Evolutionary conservation across 2,888 invertebrate species (phyloP), one percentile per base, ranked within the genome.

Genomic region (Nomada ferruginata): DNA sequence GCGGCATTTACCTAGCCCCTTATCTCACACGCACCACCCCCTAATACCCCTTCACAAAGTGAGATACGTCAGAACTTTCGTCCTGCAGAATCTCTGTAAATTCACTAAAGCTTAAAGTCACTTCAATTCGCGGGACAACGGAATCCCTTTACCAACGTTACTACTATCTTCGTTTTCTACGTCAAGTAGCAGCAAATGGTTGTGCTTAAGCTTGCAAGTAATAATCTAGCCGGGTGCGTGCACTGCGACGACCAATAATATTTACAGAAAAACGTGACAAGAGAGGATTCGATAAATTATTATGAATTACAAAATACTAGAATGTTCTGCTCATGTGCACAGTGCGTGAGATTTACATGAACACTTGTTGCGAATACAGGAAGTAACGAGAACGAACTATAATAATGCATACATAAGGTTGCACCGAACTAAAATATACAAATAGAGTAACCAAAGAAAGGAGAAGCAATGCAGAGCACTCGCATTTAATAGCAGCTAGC

Each of bases 271-370:
- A 23, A 11, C 26, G 13, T 11, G 10, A 11, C 26, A 23, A 57
- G 2, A 18, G 42, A 68, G 36, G 42, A n/a, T 13, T n/a, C 3
- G 2, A 44, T 15, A 29, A 44, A 20, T 23, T 68, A 26, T 23
- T 13, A 7, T 36, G 36, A 36, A 36, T 36, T 36, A 36, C 36
- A 18, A 23, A 15, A 9, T 44, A 26, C 2, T 57, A 71, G 29
- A 55, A 53, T 57, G 29, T 59, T 55, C 20, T 74, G 87, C 71
- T 76, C 83, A 79, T 83, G 83, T 86, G 66, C 86, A 85, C 79
- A 9, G 76, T 44, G 44, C n/a, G 42, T 29, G 50, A 64, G 59
- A 77, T 85, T 81, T 87, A 85, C 83, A 85, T 83, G 78, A 85
- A 76, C 81, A 18, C 29, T n/a, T 36, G 9, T 0, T 44, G 10